Conservation (phyloP, 2,797 vertebrate genomes). For the Atherinosoma microstoma region DNA sequence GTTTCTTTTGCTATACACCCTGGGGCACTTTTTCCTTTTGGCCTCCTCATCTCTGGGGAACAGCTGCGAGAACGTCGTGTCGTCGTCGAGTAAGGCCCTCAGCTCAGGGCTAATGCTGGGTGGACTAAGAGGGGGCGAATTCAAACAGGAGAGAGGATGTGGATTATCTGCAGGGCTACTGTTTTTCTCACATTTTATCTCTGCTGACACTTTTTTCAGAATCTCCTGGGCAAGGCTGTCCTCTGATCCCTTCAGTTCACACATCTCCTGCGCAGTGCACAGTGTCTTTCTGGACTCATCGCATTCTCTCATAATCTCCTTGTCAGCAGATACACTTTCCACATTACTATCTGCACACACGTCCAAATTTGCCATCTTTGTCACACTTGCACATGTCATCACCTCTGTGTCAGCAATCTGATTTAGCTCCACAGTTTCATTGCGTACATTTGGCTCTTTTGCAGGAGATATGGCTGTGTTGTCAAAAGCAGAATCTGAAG, state of each 20-base stretch:
- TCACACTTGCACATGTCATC: slow-evolving; percentile 28
- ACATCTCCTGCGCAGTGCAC: slow-evolving; percentile 42
- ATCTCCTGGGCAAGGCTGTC: slow-evolving; percentile 67
- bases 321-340: slow-evolving; percentile 50
- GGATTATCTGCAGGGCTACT: slow-evolving; percentile 55
- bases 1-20: slow-evolving; percentile 91
- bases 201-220: slow-evolving; percentile 65
- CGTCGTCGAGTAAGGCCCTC: slow-evolving; percentile 87
- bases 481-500: slow-evolving; percentile 55
- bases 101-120: slow-evolving; percentile 76
- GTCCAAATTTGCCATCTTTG: slow-evolving; percentile 48
- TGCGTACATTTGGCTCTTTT: slow-evolving; percentile 49
- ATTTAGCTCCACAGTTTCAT: slow-evolving; percentile 34
- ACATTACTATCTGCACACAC: slow-evolving; percentile 44
- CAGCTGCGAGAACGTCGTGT: slow-evolving; percentile 89
- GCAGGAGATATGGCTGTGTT: slow-evolving; percentile 37
- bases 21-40: slow-evolving; percentile 88
- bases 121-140: slow-evolving; percentile 68
- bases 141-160: slow-evolving; percentile 59
- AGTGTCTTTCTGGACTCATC: slow-evolving; percentile 47
- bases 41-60: slow-evolving; percentile 89
- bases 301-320: slow-evolving; percentile 42
- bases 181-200: slow-evolving; percentile 80
- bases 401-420: slow-evolving; percentile 41
- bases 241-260: slow-evolving; percentile 62